phyloP scores from a whole-genome alignment of 2,888 invertebrate species.

The Folsomia candida region DNA sequence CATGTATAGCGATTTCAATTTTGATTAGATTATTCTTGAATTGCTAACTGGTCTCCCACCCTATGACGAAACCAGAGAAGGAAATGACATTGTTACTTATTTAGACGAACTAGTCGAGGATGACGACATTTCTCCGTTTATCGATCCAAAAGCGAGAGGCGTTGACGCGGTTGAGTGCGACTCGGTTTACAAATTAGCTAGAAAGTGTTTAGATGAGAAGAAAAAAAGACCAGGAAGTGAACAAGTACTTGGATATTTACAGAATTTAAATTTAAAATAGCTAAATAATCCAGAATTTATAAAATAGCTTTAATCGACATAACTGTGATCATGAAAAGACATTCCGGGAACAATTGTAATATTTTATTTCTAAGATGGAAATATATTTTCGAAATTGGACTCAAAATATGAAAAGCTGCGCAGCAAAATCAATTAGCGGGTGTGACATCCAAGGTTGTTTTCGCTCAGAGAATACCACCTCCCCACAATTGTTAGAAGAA shows the following conservation, averaged over 20 bases:
- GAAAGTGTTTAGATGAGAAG: constrained; percentile 61
- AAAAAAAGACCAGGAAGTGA: constrained; percentile 63
- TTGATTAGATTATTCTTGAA: constrained; percentile 64
- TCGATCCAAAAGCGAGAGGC: constrained; percentile 61
- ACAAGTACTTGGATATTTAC: constrained; percentile 55
- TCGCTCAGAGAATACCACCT: too few relatives aligned
- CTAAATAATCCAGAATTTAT: too few relatives aligned
- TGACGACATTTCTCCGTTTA: constrained; percentile 58
- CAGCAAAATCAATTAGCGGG: background rate
- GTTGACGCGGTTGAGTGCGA: constrained; percentile 55
- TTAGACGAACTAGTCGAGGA: constrained; percentile 59
- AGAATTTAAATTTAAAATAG: too few relatives aligned
- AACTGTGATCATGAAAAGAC: too few relatives aligned
- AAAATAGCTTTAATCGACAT: too few relatives aligned
- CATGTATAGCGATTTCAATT: background rate
- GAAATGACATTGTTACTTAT: constrained; percentile 61
- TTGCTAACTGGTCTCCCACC: constrained; percentile 68
- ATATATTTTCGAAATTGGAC: too few relatives aligned
- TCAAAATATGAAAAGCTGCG: background rate
- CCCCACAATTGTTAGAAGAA: too few relatives aligned
- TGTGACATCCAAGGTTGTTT: background rate
- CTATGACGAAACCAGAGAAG: constrained; percentile 61
- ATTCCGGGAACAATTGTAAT: too few relatives aligned
- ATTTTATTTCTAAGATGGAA: too few relatives aligned
- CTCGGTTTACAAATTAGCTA: constrained; percentile 60